Conservation (phyloP, 2,113 vertebrate genomes). For the Eclectus roratus region DNA sequence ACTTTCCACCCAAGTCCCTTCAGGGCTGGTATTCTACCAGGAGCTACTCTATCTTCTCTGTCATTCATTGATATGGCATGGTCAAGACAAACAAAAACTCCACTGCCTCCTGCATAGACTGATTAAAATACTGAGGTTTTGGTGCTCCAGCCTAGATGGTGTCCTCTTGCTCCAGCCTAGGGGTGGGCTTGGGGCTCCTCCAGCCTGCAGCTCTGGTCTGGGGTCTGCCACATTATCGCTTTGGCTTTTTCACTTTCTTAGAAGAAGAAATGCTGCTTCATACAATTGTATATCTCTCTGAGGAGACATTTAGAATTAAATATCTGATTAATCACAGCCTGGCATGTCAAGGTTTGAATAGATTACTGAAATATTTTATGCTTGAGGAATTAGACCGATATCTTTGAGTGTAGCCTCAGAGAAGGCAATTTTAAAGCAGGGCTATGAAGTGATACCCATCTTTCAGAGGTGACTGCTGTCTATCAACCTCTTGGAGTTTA, state of each 20-base stretch:
- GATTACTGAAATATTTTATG: background rate
- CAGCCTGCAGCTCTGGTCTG: background rate
- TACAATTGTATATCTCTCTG: background rate
- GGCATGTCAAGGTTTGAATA: background rate
- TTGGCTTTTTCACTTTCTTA: background rate
- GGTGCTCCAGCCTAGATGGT: background rate
- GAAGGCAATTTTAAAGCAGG: background rate
- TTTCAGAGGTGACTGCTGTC: background rate
- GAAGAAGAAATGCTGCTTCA: background rate
- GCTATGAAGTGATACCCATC: background rate
- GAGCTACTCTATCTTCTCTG: background rate
- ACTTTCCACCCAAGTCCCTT: background rate
- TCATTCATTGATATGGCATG: background rate
- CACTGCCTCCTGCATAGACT: background rate
- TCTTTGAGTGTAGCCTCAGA: background rate
- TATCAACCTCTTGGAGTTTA: background rate
- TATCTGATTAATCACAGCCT: background rate
- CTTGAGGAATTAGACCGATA: background rate
- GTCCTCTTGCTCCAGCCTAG: background rate
- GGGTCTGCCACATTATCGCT: background rate
- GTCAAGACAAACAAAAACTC: background rate
- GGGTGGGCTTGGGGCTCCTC: background rate
- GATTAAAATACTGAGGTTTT: background rate
- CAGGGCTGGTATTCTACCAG: background rate
- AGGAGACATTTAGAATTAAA: background rate